Base-by-base conservation (phyloP, 1,140 invertebrate species). In the Drosophila malerkotliana region DNA sequence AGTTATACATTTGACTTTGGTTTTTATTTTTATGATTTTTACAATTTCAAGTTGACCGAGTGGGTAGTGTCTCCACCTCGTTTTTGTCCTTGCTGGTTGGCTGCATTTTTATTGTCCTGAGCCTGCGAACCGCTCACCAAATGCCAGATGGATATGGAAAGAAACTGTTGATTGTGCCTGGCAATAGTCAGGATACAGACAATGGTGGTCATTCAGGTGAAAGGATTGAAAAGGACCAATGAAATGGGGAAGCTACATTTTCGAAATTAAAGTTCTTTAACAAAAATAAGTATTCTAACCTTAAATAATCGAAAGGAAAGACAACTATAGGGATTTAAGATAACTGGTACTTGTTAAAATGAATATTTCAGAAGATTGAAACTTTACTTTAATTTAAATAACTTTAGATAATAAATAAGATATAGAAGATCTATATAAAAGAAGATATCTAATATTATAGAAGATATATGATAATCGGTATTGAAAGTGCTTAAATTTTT, bases 1-100 rank as follows among this genome's bases (percentile, higher is more conserved):
- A 44, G 79, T 75, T 71, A 79, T 79, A 79, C 74, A 78, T 81
- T 81, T 74, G 79, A 74, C 69, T 83, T 75, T 79, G 63, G 69
- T 74, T 83, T 66, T 4, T 28, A 67, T 83, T 82, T 82, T 73
- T 82, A 64, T 73, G 61, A 67, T 57, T 78, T 82, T 12, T 30
- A 39, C 47, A 71, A 28, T 34, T 72, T 53, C 47, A 54, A 72
- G 56, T 72, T 72, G 66, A 69, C 66, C 66, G 32, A 54, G 26
- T 1, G 6, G 5, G 26, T 5, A 21, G 21, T 21, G 21, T 21
- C 21, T 21, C 49, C 60, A 32, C 37, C 39, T 21, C 28, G 10
- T 39, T 9, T 15, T 32, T 2, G 9, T 28, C 68, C 26, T 34
- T 48, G 15, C 41, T 69, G 72, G 53, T 73, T 74, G 45, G 57